phyloP scores from a whole-genome alignment of 2,797 vertebrate genomes.

The Cetoscarus ocellatus region DNA sequence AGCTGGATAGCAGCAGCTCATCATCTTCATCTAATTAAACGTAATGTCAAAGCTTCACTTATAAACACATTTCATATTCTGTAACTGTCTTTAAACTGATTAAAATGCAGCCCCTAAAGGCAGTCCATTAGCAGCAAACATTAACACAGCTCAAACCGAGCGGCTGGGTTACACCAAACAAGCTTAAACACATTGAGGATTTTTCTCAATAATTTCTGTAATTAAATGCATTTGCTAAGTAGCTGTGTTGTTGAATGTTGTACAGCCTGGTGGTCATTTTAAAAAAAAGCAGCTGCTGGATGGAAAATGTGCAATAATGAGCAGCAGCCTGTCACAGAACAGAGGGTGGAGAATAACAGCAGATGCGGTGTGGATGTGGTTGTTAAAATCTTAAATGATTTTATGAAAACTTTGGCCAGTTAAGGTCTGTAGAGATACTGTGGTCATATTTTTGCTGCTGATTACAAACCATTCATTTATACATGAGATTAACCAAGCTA shows the following conservation, averaged over 20 bases:
- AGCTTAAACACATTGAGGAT: conserved; percentile 11
- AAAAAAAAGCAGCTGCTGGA: conserved; percentile 32
- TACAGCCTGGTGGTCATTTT: conserved; percentile 18
- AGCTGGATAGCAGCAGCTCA: not conserved
- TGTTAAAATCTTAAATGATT: conserved; percentile 10
- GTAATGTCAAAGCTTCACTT: not conserved
- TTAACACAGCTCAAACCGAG: conserved; percentile 6
- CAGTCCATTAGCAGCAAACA: conserved; percentile 20
- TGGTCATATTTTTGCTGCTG: no score
- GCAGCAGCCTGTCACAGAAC: conserved; percentile 19
- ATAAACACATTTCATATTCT: not conserved
- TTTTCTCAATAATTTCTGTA: conserved; percentile 21
- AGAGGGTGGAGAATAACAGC: not conserved
- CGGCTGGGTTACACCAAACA: conserved; percentile 33
- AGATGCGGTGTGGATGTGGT: not conserved
- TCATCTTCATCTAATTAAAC: not conserved
- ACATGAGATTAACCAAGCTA: no score
- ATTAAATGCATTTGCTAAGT: conserved; percentile 15
- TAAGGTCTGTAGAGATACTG: not conserved
- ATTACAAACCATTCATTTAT: no score
- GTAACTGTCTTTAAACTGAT: conserved; percentile 18
- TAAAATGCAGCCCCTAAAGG: conserved; percentile 9
- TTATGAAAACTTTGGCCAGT: not conserved
- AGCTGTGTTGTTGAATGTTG: conserved; percentile 10
- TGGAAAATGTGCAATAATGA: conserved; percentile 24